phyloP scores from a whole-genome alignment of 1,140 invertebrate genomes.

The Catajapyx aquilonaris region DNA sequence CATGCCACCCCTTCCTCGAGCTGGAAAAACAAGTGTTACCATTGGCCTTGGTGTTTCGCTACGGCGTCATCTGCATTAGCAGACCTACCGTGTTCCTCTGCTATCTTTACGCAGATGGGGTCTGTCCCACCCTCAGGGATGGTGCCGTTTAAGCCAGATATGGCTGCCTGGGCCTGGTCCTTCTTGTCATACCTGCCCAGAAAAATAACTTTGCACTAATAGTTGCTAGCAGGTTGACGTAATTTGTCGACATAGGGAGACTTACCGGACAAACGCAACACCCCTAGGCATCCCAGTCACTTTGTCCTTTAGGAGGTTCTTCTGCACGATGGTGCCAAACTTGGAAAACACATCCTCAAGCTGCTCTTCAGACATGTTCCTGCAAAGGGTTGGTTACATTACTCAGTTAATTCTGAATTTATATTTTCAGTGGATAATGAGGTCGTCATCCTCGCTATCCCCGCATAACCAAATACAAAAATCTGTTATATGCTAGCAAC shows the following conservation, averaged over 20 bases:
- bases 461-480: too few species aligned
- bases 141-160: conserved; percentile 60
- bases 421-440: too few species aligned
- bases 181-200: conserved; percentile 45
- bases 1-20: conserved; percentile 6
- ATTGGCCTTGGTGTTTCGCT: too few species aligned
- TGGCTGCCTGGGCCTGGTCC: conserved; percentile 72
- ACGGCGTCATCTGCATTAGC: too few species aligned
- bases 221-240: too few species aligned
- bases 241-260: too few species aligned
- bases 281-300: conserved; percentile 62
- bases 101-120: conserved; percentile 66
- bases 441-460: too few species aligned
- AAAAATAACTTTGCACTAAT: too few species aligned
- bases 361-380: conserved; percentile 54
- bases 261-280: conserved; percentile 78
- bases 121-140: conserved; percentile 62
- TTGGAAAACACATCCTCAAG: conserved; percentile 64
- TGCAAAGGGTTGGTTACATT: too few species aligned
- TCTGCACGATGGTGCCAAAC: conserved; percentile 74
- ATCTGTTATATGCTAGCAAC: too few species aligned
- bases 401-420: conserved; percentile 3
- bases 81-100: conserved; percentile 84
- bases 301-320: conserved; percentile 72
- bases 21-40: too few species aligned